Evolutionary conservation across 1,140 invertebrate species (phyloP).

Genomic region (Tetramorium alpestre): DNA sequence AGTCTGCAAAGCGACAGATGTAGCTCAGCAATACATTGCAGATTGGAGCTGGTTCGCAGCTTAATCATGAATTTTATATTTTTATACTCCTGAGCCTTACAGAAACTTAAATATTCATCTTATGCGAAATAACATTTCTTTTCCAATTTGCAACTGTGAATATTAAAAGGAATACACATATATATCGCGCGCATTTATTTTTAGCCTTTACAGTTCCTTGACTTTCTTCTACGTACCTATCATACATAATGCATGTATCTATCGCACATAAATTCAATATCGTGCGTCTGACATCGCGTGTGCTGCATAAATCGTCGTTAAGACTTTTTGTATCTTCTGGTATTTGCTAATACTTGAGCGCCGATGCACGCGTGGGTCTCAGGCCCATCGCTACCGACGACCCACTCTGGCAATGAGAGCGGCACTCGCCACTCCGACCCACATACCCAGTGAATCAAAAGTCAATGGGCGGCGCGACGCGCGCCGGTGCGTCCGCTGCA

Average conservation of each 20-base stretch:
- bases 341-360: neutral
- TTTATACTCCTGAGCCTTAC: neutral
- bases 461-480: slow-evolving; percentile 61
- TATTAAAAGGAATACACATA: neutral
- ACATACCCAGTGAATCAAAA: slow-evolving; percentile 76
- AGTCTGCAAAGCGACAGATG: neutral
- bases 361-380: slow-evolving; percentile 20
- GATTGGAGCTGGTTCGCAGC: neutral
- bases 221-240: neutral
- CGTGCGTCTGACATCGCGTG: neutral
- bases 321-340: neutral
- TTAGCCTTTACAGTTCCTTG: neutral
- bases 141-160: neutral
- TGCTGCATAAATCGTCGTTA: neutral
- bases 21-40: neutral
- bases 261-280: neutral
- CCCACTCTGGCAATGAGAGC: slow-evolving; percentile 70
- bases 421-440: slow-evolving; percentile 65
- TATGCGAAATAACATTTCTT: neutral
- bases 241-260: neutral
- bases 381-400: slow-evolving; percentile 65
- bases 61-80: neutral
- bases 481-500: slow-evolving; percentile 27
- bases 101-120: neutral
- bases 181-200: neutral